Conservation (phyloP, 2,888 invertebrate species). For the Drosophila quasianomalipes region DNA sequence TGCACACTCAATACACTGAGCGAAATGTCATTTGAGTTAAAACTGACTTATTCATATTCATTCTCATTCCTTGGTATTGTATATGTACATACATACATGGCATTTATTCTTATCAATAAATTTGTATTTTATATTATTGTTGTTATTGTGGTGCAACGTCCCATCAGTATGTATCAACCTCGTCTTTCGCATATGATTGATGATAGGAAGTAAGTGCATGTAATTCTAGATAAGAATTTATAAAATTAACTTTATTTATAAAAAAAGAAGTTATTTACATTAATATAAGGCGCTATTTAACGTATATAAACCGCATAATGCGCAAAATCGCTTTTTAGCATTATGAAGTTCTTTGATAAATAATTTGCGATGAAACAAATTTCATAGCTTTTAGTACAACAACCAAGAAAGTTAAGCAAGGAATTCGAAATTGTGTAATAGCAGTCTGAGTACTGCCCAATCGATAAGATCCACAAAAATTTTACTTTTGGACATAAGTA, state of each 20-base stretch:
- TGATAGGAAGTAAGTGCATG: conserved; percentile 58
- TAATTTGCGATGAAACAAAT: neutral
- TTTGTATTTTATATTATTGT: conserved; percentile 14
- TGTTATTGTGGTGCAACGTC: conserved; percentile 32
- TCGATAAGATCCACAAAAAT: conserved; percentile 27
- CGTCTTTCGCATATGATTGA: conserved; percentile 50
- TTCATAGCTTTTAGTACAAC: neutral
- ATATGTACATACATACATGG: conserved; percentile 4
- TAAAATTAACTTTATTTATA: neutral
- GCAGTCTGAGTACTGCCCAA: conserved; percentile 8
- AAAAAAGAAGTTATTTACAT: neutral
- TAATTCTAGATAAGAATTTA: conserved; percentile 45
- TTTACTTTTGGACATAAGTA: conserved; percentile 1
- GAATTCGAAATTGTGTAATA: conserved; percentile 66
- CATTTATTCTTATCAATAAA: conserved; percentile 22
- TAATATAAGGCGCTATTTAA: neutral
- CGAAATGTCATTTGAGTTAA: conserved; percentile 24
- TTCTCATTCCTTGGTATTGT: conserved; percentile 8
- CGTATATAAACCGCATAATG: neutral
- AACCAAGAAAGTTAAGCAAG: conserved; percentile 53
- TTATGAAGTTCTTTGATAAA: neutral
- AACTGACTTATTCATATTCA: neutral
- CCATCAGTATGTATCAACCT: conserved; percentile 28
- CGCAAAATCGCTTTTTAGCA: neutral
- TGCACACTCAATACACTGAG: conserved; percentile 55